Base-by-base conservation (phyloP, 2,113 vertebrate species). In the Dicaeum eximium region DNA sequence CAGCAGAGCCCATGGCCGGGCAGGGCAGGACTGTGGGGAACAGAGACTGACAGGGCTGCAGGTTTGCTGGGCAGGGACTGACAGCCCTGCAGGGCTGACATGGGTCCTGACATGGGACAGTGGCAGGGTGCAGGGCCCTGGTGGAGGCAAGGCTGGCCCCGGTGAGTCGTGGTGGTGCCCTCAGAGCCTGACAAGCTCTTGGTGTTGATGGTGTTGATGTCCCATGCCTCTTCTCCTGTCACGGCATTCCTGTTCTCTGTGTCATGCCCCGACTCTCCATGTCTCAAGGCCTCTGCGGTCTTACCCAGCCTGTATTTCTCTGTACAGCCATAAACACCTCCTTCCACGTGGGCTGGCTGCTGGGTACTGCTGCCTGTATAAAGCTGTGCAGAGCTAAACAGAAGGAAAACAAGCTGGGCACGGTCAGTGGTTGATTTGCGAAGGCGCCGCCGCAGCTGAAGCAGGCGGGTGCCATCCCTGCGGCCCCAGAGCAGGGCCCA, bases 231-330 rank as follows among this genome's bases (percentile, higher is more conserved):
- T 58, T 73, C 40, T 80, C 6, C 37, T 61, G 5, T 20, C 58
- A 44, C 1, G 1, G 37, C 0, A 0, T 47, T 60, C 40, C 37
- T 28, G 9, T 20, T 35, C 31, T 77, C 54, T 37, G 28, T 0
- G 0, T 30, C 0, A 0, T 3, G 4, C 25, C 6, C 48, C 0
- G 0, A 20, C 30, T 54, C 0, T 0, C 20, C 33, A 2, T 1
- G 1, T 47, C 44, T 60, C 44, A 64, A 51, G 57, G 44, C 3
- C 0, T 71, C 71, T 81, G 64, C 45, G 57, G 15, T 50, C 0
- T 0, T 44, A 48, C 19, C 17, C 5, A 2, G 38, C n/a, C 22
- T 27, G 24, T 73, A 2, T 90, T 57, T 92, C 42, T 78, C 37
- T 50, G 37, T 44, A 35, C 27, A 33, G 23, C 14, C 33, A 24